Percentiles rank a stretch among this genome's conserved stretches.
Evolutionary conservation across 2,113 vertebrate species (phyloP).

Genomic region (Hippocampus zosterae): DNA sequence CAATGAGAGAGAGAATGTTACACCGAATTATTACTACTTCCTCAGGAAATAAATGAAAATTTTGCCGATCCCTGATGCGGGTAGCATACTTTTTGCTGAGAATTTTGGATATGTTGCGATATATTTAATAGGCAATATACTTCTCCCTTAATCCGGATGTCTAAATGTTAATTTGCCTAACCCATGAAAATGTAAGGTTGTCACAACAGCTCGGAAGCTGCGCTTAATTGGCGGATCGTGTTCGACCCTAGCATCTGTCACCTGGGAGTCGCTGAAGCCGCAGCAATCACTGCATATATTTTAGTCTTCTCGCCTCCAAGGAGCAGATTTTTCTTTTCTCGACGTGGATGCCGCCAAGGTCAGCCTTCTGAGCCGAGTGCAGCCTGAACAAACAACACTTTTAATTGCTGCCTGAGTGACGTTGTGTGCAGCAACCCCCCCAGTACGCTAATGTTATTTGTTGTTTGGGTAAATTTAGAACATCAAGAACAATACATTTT

Average conservation of each 20-base stretch:
- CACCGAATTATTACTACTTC: no score
- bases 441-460: neutral
- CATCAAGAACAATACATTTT: neutral
- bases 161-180: neutral
- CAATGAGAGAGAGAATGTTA: no score
- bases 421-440: neutral
- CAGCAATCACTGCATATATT: constrained; percentile 1
- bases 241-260: neutral
- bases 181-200: neutral
- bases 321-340: neutral
- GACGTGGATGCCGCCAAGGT: neutral
- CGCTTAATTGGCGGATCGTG: neutral
- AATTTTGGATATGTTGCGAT: neutral
- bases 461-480: neutral
- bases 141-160: neutral
- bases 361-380: neutral
- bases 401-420: constrained; percentile 2
- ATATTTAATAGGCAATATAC: neutral
- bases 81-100: no score
- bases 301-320: neutral
- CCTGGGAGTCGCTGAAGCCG: neutral
- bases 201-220: neutral
- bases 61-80: no score
- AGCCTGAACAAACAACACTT: neutral
- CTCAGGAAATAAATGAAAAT: no score